These are phyloP conservation scores for Cryptosula pallasiana DNA, from an alignment of 2,888 invertebrate genomes.

Conservation along the genomic window DNA sequence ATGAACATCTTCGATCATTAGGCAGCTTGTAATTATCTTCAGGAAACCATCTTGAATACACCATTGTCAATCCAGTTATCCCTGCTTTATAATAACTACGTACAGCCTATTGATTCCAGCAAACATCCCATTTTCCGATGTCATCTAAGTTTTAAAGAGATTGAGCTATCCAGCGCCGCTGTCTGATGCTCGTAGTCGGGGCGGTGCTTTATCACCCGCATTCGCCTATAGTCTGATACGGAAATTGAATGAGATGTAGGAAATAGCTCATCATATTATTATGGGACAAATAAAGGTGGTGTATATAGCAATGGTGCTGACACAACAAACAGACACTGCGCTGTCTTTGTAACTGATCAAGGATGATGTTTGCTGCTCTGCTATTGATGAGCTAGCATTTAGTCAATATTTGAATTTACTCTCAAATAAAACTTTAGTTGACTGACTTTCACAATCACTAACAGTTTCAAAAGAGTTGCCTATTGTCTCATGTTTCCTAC, in stretches of 20 bases:
- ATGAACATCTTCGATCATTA: neutral
- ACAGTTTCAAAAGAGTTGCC: too few relatives aligned
- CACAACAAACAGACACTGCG: neutral
- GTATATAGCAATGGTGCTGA: neutral
- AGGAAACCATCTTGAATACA: neutral
- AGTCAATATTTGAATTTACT: neutral
- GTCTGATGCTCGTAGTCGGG: neutral
- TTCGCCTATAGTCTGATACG: neutral
- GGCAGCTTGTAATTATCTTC: neutral
- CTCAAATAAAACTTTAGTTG: neutral
- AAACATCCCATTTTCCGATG: conserved; percentile 18
- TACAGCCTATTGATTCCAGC: conserved; percentile 9
- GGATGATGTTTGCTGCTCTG: too few relatives aligned
- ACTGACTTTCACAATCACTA: too few relatives aligned
- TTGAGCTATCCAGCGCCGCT: neutral
- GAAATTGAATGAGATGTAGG: conserved; percentile 23
- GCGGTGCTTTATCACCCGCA: neutral
- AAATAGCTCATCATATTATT: conserved; percentile 24
- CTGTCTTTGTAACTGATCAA: neutral
- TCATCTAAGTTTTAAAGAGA: conserved; percentile 18
- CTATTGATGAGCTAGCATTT: neutral
- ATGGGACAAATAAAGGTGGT: neutral
- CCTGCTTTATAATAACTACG: neutral
- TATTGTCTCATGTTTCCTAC: too few relatives aligned
- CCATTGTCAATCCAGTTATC: neutral